Percentiles rank a stretch among this genome's conserved stretches.
Evolutionary conservation across 2,888 invertebrate species (phyloP).

Genomic region (Amphipyra tragopoginis): DNA sequence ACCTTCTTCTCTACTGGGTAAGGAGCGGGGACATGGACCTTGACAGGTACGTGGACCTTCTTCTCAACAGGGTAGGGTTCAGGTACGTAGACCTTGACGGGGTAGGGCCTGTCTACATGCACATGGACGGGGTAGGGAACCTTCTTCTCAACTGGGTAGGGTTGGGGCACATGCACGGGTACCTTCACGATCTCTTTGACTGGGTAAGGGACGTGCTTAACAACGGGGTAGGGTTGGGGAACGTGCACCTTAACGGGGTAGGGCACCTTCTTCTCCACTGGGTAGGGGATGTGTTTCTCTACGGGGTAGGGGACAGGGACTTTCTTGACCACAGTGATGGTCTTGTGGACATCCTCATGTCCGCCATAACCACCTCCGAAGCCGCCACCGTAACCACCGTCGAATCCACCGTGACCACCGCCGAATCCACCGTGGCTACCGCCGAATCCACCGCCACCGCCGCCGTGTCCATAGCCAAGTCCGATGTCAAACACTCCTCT

Average conservation of each 20-base stretch:
- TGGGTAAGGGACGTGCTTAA: slow-evolving; percentile 91
- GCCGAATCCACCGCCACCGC: slow-evolving; percentile 51
- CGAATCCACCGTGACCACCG: slow-evolving; percentile 51
- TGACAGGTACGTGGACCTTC: slow-evolving; percentile 91
- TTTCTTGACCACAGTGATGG: slow-evolving; percentile 93
- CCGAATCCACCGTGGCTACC: slow-evolving; percentile 51
- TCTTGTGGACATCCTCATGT: slow-evolving; percentile 91
- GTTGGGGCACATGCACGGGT: slow-evolving; percentile 91
- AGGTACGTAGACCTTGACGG: slow-evolving; percentile 89
- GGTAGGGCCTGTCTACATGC: slow-evolving; percentile 86
- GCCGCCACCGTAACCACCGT: slow-evolving; percentile 64
- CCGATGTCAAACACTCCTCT: slow-evolving; percentile 91
- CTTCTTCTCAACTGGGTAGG: slow-evolving; percentile 92
- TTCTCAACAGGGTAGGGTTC: slow-evolving; percentile 91
- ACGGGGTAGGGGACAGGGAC: slow-evolving; percentile 93
- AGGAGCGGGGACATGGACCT: slow-evolving; percentile 92
- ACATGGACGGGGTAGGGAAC: slow-evolving; percentile 89
- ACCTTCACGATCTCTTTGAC: slow-evolving; percentile 91
- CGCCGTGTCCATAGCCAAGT: slow-evolving; percentile 84
- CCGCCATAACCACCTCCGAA: slow-evolving; percentile 69
- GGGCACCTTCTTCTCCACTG: slow-evolving; percentile 91
- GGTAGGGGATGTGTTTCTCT: slow-evolving; percentile 92
- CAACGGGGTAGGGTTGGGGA: slow-evolving; percentile 92
- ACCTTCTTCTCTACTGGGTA: slow-evolving; percentile 92
- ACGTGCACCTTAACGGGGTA: slow-evolving; percentile 91